These are phyloP conservation scores for Ceyx cyanopectus DNA, from an alignment of 2,113 vertebrate species.

Conservation along the genomic window DNA sequence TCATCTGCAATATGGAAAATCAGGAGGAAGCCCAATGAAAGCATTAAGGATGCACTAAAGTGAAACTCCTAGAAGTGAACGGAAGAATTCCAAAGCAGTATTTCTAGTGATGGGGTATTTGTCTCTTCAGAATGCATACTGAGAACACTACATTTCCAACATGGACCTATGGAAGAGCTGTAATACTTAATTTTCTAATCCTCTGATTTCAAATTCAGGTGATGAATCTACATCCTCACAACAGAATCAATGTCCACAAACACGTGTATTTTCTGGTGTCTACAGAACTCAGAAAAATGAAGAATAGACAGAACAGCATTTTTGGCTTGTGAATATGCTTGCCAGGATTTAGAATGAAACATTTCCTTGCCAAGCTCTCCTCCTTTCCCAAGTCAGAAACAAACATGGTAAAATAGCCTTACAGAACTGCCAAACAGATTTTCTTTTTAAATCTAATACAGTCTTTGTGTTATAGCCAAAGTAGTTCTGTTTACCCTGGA, in stretches of 20 bases:
- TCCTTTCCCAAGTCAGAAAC: background rate
- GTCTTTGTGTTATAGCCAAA: background rate
- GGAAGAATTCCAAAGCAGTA: background rate
- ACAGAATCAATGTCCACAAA: background rate
- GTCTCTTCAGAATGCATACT: background rate
- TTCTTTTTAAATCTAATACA: background rate
- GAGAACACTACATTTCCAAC: background rate
- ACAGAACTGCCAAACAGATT: background rate
- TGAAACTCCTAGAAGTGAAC: background rate
- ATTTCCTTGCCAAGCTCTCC: background rate
- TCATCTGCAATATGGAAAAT: background rate
- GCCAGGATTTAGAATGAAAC: background rate
- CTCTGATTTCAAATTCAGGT: background rate
- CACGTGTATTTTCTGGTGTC: background rate
- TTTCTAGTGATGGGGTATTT: background rate
- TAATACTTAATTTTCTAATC: background rate
- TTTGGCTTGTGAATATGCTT: background rate
- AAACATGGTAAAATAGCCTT: slow-evolving; percentile 3
- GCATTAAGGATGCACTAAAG: background rate
- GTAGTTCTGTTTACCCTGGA: background rate
- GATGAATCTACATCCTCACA: background rate
- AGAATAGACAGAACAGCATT: background rate
- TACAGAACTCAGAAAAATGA: background rate
- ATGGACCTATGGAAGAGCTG: background rate
- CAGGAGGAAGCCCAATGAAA: background rate